A percentile compares a stretch with the other conserved stretches of the same genome.
These are phyloP conservation scores for Philonicus albiceps DNA, from an alignment of 2,888 invertebrate species.

Conservation along the genomic window DNA sequence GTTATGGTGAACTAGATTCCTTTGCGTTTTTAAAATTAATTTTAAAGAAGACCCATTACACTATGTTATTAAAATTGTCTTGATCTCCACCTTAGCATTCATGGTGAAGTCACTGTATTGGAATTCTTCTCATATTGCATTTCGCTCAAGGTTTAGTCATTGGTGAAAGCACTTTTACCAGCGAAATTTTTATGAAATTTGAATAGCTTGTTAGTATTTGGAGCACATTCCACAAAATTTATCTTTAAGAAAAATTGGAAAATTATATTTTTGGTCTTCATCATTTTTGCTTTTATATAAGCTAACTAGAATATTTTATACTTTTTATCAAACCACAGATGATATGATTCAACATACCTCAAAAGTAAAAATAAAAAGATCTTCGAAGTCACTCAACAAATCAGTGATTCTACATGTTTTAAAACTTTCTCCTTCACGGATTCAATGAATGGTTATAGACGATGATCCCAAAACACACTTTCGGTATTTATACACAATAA, in stretches of 20 bases:
- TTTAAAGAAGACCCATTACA: too few species aligned
- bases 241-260: background rate
- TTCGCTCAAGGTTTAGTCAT: background rate
- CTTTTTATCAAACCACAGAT: background rate
- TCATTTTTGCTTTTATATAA: background rate
- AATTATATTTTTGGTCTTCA: background rate
- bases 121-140: background rate
- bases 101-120: background rate
- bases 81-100: background rate
- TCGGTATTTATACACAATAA: background rate
- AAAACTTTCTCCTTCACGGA: background rate
- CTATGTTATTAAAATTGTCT: too few species aligned
- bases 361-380: background rate
- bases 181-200: background rate
- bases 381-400: background rate
- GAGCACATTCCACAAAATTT: background rate
- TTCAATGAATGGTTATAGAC: background rate
- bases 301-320: background rate
- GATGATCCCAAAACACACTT: slow-evolving; percentile 35
- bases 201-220: background rate
- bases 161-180: slow-evolving; percentile 18
- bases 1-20: too few species aligned
- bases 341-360: background rate
- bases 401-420: background rate
- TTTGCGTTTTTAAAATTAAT: too few species aligned